Conservation (phyloP, 2,797 vertebrate genomes). For the Notolabrus celidotus region DNA sequence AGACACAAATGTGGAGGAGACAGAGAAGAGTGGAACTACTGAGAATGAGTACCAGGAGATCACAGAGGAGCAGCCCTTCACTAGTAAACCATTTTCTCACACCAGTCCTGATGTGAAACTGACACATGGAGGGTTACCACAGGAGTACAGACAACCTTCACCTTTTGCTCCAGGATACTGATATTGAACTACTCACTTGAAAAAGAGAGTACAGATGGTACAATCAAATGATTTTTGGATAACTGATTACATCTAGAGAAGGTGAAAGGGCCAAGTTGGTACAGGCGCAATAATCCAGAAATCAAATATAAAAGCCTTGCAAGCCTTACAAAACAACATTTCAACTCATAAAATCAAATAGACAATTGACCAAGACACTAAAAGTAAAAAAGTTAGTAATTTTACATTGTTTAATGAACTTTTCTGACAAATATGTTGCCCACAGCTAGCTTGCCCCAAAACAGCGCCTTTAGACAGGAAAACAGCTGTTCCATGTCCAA, state of each 20-base stretch:
- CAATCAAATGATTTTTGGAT: neutral
- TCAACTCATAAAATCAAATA: too few species aligned
- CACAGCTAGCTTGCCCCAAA: too few species aligned
- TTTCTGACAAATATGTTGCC: too few species aligned
- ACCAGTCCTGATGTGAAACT: neutral
- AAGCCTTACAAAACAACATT: too few species aligned
- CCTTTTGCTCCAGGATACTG: constrained; percentile 84
- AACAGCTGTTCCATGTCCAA: neutral
- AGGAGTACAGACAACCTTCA: constrained; percentile 81
- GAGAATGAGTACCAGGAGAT: constrained; percentile 68
- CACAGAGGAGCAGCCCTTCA: neutral
- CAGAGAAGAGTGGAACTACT: neutral
- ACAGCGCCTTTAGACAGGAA: neutral
- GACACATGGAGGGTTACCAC: constrained; percentile 47
- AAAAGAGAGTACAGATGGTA: neutral
- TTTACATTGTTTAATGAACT: too few species aligned
- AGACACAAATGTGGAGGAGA: constrained; percentile 43
- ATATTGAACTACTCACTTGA: neutral
- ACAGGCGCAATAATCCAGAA: neutral
- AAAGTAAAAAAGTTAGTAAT: too few species aligned
- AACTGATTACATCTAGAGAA: too few species aligned
- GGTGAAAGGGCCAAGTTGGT: too few species aligned
- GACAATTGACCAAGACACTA: too few species aligned
- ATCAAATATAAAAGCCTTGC: too few species aligned
- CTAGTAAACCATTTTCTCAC: neutral